phyloP scores from a whole-genome alignment of 2,888 invertebrate species.

The Chironomus tentans region DNA sequence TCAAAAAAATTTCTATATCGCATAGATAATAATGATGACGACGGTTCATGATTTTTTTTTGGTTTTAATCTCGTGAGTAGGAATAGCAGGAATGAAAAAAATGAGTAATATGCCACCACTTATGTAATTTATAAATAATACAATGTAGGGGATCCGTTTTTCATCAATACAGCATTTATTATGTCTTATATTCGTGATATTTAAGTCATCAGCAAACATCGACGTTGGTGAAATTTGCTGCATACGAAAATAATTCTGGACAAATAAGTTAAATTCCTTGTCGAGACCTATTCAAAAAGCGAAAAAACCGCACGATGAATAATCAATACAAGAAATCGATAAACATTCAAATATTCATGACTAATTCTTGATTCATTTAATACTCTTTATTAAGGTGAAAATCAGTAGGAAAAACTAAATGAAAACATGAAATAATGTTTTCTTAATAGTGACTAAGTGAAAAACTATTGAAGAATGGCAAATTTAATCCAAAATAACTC shows the following conservation, averaged over 20 bases:
- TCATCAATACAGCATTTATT: too few species aligned
- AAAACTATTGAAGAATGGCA: neutral
- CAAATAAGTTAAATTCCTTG: too few species aligned
- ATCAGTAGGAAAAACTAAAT: neutral
- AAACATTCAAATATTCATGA: neutral
- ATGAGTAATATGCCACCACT: neutral
- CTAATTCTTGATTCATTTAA: neutral
- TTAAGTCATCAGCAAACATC: too few species aligned
- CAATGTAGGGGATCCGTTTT: neutral
- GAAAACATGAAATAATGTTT: neutral
- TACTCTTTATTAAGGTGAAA: neutral
- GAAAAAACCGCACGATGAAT: neutral
- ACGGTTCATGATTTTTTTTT: too few species aligned
- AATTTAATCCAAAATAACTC: constrained; percentile 22
- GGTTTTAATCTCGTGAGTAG: too few species aligned
- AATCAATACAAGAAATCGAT: neutral
- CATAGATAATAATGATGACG: too few species aligned
- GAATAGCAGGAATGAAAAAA: too few species aligned
- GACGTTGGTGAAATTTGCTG: too few species aligned
- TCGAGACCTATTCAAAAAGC: too few species aligned
- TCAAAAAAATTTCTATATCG: too few species aligned
- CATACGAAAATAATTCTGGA: too few species aligned
- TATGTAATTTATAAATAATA: neutral
- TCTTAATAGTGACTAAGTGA: neutral
- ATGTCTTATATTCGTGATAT: too few species aligned